Conservation (phyloP, 2,888 invertebrate genomes). For the Steinernema carpocapsae region DNA sequence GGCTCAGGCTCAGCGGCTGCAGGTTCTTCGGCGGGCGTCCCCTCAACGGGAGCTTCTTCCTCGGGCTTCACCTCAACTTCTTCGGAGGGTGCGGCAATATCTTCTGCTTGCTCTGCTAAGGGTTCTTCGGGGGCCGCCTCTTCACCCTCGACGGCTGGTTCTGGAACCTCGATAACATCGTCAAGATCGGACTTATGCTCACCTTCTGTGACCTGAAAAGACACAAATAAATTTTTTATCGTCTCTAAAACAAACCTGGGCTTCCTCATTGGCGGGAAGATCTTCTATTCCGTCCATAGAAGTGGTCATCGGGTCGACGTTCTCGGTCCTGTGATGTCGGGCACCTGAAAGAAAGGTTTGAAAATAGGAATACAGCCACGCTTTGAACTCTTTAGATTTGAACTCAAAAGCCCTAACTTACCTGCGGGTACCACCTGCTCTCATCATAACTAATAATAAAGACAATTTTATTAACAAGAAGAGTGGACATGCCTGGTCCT, state of each 20-base stretch:
- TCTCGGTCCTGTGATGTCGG: conserved; percentile 67
- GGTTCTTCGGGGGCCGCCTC: conserved; percentile 41
- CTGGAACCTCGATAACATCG: conserved; percentile 32
- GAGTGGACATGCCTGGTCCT: conserved; percentile 61
- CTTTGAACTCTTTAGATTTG: background rate
- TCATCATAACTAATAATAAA: conserved; percentile 18
- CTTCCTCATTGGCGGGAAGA: conserved; percentile 59
- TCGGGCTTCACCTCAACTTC: conserved; percentile 42
- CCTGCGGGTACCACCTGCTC: conserved; percentile 3
- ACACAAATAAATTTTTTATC: background rate
- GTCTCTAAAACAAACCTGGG: conserved; percentile 47
- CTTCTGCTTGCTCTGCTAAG: conserved; percentile 36
- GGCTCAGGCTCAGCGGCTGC: conserved; percentile 39
- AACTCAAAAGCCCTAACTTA: background rate
- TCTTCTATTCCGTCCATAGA: conserved; percentile 68
- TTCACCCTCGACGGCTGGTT: background rate
- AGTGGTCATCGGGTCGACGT: conserved; percentile 67
- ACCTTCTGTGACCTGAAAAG: conserved; percentile 30
- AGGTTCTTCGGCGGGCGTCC: conserved; percentile 38
- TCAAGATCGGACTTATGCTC: conserved; percentile 30
- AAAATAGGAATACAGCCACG: conserved; percentile 11
- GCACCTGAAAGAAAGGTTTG: conserved; percentile 54
- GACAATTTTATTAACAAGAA: conserved; percentile 41
- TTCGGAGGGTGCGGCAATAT: conserved; percentile 37
- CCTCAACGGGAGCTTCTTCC: conserved; percentile 38